Evolutionary conservation across 1,140 invertebrate genomes (phyloP), one percentile per base, ranked within the genome.

Genomic region (Drosophila parvula): DNA sequence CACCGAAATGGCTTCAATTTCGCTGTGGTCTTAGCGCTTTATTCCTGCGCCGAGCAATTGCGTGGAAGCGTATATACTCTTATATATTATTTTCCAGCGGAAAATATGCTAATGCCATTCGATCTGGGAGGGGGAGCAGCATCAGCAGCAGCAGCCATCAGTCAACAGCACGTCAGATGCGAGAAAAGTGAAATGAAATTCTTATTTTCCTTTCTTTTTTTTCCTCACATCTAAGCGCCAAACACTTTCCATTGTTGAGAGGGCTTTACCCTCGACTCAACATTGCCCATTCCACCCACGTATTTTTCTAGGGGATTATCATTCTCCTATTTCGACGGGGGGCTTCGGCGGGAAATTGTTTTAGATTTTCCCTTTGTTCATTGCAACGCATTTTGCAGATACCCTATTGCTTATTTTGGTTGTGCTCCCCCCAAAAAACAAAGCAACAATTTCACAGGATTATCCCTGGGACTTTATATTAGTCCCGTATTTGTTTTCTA

Each of bases 151-250:
- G 22, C 22, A 65, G 65, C 63, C 69, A 88, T 79, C 74, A 61
- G 53, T 82, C 79, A 80, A 50, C 45, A 64, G 55, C 64, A 58
- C 63, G 70, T 74, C 79, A 71, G 44, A 74, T 9, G 43, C 58
- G 47, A 41, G 51, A 62, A 73, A 83, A 85, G 65, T 80, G 79
- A 89, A 79, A 88, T 88, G 81, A 83, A 88, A 88, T 89, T 88
- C 76, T 67, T 55, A 58, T 79, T 79, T 71, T 59, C 65, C 34
- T 75, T 65, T 63, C 40, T 73, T 44, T 65, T 65, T 28, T 51
- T 16, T 53, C 18, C 32, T n/a, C 62, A 47, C 62, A 70, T 76
- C 36, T 60, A 50, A 63, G 65, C 80, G 69, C 69, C 71, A 79
- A 82, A 86, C 62, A 76, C 65, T 86, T 88, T 88, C 79, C 51